Evolutionary conservation across 2,888 invertebrate species (phyloP).

Genomic region (Microplitis deprimator): DNA sequence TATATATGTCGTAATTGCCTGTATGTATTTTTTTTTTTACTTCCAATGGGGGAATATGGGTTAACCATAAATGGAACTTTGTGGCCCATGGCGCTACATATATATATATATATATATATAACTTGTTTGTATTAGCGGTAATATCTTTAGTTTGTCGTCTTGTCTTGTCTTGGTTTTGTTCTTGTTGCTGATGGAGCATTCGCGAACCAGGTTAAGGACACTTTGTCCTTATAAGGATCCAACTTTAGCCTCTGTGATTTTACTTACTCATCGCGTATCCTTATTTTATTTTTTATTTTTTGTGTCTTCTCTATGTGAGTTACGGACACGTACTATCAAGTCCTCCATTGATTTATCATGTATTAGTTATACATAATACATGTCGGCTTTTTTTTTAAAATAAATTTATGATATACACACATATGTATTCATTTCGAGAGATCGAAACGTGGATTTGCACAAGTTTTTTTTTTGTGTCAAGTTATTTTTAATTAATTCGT

Average conservation of each 20-base stretch:
- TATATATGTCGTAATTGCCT: slow-evolving; percentile 36
- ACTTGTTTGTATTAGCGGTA: slow-evolving; percentile 32
- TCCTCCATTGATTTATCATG: not conserved
- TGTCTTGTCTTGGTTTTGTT: not conserved
- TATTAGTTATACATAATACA: not conserved
- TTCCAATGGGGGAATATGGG: slow-evolving; percentile 58
- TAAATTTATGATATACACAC: not conserved
- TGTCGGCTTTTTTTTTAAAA: not conserved
- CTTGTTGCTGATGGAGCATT: not conserved
- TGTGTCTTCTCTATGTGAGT: slow-evolving; percentile 34
- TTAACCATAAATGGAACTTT: slow-evolving; percentile 65
- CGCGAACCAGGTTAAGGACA: slow-evolving; percentile 70
- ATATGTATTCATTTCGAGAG: slow-evolving; percentile 35
- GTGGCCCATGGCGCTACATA: slow-evolving; percentile 46
- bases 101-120: not conserved
- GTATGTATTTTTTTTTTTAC: slow-evolving; percentile 40
- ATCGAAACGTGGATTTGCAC: slow-evolving; percentile 44
- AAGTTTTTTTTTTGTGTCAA: slow-evolving; percentile 20
- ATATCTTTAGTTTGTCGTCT: not conserved
- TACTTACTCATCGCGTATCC: slow-evolving; percentile 37
- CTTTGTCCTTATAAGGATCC: slow-evolving; percentile 68
- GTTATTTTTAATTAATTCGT: slow-evolving; percentile 26
- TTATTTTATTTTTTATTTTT: slow-evolving; percentile 41
- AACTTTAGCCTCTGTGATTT: slow-evolving; percentile 59
- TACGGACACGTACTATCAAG: not conserved